Conservation (phyloP, 2,113 vertebrate species). For the Chaetodon auriga region DNA sequence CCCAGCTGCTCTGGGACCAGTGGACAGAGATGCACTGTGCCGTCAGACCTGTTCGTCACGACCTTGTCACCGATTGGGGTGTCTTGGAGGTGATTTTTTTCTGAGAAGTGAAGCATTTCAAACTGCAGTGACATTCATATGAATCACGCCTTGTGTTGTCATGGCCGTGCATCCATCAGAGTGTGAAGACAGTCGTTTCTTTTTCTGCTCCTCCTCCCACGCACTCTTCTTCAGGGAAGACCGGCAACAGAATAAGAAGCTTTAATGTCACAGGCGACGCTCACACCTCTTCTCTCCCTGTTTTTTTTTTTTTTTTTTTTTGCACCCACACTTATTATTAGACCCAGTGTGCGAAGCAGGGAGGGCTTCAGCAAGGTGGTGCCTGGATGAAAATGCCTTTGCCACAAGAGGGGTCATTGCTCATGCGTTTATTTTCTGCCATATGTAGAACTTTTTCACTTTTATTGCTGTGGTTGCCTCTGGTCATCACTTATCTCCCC, state of each 20-base stretch:
- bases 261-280: conserved; percentile 43
- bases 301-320: not conserved
- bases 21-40: not conserved
- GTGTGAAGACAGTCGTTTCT: conserved; percentile 43
- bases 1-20: not conserved
- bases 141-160: conserved; percentile 30
- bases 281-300: conserved; percentile 15
- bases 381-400: conserved; percentile 19
- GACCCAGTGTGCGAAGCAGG: conserved; percentile 24
- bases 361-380: conserved; percentile 20
- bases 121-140: conserved; percentile 6
- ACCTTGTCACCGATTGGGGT: not conserved
- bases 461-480: not conserved
- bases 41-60: not conserved
- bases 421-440: conserved; percentile 25
- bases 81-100: conserved; percentile 5
- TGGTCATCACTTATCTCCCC: conserved; percentile 6
- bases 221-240: conserved; percentile 52
- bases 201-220: conserved; percentile 51
- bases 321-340: conserved; percentile 53
- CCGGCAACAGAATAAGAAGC: conserved; percentile 50
- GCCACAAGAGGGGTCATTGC: not conserved
- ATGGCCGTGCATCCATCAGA: conserved; percentile 3
- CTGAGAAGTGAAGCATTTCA: not conserved
- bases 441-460: conserved; percentile 35